A percentile compares a stretch with the other conserved stretches of the same genome.
phyloP scores from a whole-genome alignment of 2,888 invertebrate genomes.

The Ceratothoa steindachneri region DNA sequence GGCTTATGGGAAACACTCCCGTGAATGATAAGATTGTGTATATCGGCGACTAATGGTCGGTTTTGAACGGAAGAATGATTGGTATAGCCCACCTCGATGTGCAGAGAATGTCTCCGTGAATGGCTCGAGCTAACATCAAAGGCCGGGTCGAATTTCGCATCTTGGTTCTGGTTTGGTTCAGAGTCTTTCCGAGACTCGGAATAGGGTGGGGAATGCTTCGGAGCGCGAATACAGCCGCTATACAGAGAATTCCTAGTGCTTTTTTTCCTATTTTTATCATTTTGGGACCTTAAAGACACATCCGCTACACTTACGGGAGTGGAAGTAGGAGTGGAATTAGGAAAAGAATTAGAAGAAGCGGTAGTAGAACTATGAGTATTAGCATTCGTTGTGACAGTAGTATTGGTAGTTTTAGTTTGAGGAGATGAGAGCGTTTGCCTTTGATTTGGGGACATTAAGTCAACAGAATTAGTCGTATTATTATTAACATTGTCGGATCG shows the following conservation, averaged over 20 bases:
- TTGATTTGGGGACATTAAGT: constrained; percentile 29
- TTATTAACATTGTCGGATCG: constrained; percentile 39
- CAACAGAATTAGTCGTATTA: constrained; percentile 35
- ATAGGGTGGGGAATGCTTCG: neutral
- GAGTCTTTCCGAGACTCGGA: neutral
- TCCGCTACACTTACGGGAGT: neutral
- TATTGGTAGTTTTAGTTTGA: neutral
- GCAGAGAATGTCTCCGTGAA: neutral
- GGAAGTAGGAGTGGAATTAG: neutral
- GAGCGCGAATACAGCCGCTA: neutral
- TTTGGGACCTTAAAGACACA: no score
- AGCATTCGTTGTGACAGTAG: neutral
- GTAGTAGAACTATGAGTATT: constrained; percentile 20
- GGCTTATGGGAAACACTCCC: constrained; percentile 37
- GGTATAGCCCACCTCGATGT: neutral
- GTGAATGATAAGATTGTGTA: constrained; percentile 28
- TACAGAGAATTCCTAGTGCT: neutral
- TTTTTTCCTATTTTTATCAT: neutral
- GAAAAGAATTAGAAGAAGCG: constrained; percentile 22
- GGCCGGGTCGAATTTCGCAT: neutral
- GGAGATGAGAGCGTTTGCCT: constrained; percentile 20
- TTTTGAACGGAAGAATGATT: neutral
- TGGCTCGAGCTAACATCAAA: neutral
- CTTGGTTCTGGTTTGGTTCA: neutral
- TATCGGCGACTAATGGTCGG: neutral